phyloP scores from a whole-genome alignment of 2,797 vertebrate genomes.

The Erethizon dorsatum region DNA sequence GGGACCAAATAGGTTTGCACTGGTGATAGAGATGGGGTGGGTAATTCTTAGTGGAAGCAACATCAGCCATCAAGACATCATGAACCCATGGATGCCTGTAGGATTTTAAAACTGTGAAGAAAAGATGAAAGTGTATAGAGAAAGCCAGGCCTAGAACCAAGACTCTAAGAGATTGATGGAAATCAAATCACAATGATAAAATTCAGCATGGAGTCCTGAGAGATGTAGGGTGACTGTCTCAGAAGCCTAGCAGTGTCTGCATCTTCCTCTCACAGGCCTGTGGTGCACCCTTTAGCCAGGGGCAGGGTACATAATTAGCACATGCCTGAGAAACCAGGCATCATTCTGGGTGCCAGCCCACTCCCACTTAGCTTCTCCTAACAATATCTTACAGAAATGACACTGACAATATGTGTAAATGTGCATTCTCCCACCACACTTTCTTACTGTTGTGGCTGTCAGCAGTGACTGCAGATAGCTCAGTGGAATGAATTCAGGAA shows the following conservation, averaged over 20 bases:
- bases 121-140: not conserved
- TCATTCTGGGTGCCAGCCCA: not conserved
- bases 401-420: not conserved
- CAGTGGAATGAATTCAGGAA: not conserved
- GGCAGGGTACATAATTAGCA: no score
- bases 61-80: not conserved
- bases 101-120: not conserved
- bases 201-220: not conserved
- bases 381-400: not conserved
- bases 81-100: rapidly evolving
- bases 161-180: no score
- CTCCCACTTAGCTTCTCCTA: not conserved
- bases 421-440: not conserved
- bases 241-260: not conserved
- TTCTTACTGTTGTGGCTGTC: not conserved
- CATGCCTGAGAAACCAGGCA: not conserved
- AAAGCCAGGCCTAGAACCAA: not conserved
- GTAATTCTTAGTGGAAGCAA: not conserved
- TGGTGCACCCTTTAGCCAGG: not conserved
- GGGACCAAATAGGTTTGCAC: not conserved
- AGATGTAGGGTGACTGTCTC: not conserved
- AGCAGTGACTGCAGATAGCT: not conserved
- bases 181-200: not conserved
- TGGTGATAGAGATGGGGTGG: not conserved
- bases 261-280: not conserved